Base-by-base conservation (phyloP, 1,140 invertebrate species). In the Pararge aegeria region DNA sequence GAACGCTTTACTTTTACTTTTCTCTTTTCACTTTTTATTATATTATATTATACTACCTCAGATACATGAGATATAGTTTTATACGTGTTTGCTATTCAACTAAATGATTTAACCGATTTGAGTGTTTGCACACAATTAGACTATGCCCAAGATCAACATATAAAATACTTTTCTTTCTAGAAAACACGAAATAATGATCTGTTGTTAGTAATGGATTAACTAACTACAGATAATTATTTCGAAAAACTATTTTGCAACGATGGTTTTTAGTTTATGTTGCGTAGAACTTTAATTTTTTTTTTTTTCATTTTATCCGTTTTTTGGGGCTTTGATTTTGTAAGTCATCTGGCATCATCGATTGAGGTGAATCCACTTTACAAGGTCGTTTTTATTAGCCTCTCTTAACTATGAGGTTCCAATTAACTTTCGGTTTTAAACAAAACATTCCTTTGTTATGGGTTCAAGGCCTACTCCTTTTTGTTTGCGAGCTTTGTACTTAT, bases 381-480 rank as follows among this genome's bases (percentile, higher is more conserved):
- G 59, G 59, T 61, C 59, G 46, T 13, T 16, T 24, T 49, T 38
- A 44, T 61, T 54, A 61, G 15, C 15, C 21, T 20, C 7, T 20
- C 18, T 20, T 49, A 49, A 64, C 72, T 75, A 34, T 20, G 16
- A 37, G 42, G 49, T 58, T 58, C 44, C 57, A 54, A 55, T 59
- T 49, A 49, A 64, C 72, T 75, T 75, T 75, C 69, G 61, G 57
- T 71, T 68, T 71, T 42, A 34, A 66, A 65, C 61, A 66, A 69
- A 51, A 61, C 58, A 69, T 66, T 73, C 68, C 71, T 68, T 75
- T 75, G 73, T 75, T 64, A 54, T 73, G 58, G 68, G 66, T 75
- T 75, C 73, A 73, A 73, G 73, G 73, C 56, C 64, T 40, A 64
- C 49, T 66, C 63, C 64, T 64, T 68, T n/a, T 38, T 49, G 4